A percentile compares a stretch with the other conserved stretches of the same genome.
These are phyloP conservation scores for Axis porcinus DNA, from an alignment of 2,113 vertebrate genomes.

Conservation along the genomic window DNA sequence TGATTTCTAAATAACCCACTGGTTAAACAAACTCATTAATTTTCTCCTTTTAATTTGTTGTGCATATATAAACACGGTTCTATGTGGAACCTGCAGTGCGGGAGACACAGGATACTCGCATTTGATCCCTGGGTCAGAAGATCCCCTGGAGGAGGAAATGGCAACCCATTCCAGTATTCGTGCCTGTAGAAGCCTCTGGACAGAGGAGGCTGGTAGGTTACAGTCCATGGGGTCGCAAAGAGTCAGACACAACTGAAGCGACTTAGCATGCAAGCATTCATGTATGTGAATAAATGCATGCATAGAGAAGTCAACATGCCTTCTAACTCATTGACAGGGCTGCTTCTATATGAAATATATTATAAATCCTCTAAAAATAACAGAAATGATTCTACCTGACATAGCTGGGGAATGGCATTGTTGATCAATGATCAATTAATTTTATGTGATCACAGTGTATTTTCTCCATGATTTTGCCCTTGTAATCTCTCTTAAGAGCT, in stretches of 20 bases:
- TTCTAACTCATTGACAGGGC: background rate
- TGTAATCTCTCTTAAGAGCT: background rate
- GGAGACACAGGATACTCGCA: background rate
- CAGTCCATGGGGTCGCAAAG: background rate
- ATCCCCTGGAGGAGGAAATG: background rate
- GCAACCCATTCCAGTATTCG: background rate
- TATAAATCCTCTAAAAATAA: background rate
- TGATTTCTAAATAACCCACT: background rate
- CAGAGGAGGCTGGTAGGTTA: background rate
- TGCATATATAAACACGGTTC: background rate
- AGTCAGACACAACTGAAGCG: background rate
- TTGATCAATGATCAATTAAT: background rate
- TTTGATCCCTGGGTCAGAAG: background rate
- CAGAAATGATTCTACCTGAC: background rate
- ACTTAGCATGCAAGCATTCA: background rate
- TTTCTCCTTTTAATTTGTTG: background rate
- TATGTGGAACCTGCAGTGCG: background rate
- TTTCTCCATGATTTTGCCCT: background rate
- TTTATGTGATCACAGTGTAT: background rate
- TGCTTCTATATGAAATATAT: background rate
- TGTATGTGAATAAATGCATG: background rate
- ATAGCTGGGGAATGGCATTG: background rate
- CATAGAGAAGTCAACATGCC: background rate
- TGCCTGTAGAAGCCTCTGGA: background rate
- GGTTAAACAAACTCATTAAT: background rate